These are phyloP conservation scores for Drosophila oshimai DNA, from an alignment of 1,140 invertebrate species.

Conservation along the genomic window DNA sequence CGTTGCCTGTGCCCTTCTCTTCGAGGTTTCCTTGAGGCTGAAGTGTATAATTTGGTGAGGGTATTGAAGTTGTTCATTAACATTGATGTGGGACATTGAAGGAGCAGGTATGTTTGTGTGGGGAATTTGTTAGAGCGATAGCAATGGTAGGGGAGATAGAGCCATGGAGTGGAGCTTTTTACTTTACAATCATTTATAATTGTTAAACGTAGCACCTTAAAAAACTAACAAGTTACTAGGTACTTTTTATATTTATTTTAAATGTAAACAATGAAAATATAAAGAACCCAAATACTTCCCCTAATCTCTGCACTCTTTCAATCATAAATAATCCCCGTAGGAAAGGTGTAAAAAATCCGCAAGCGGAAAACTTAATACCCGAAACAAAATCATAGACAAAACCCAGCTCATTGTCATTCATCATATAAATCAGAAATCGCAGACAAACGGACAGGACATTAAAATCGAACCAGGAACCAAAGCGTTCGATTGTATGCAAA, in stretches of 20 bases:
- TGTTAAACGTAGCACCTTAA: too few species aligned
- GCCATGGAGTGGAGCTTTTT: neutral
- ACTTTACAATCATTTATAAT: too few species aligned
- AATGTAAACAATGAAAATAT: neutral
- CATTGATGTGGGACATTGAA: conserved; percentile 18
- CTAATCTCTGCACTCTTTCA: neutral
- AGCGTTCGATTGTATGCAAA: conserved; percentile 69
- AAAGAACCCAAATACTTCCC: neutral
- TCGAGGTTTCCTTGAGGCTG: neutral
- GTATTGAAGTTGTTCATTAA: conserved; percentile 38
- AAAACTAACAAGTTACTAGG: too few species aligned
- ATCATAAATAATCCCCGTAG: neutral
- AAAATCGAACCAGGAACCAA: conserved; percentile 28
- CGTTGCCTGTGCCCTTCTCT: neutral
- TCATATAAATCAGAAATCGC: conserved; percentile 66
- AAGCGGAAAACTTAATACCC: conserved; percentile 32
- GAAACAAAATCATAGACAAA: conserved; percentile 21
- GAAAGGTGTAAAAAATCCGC: conserved; percentile 12
- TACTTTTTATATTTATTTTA: neutral
- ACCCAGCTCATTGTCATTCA: conserved; percentile 48
- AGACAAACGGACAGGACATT: conserved; percentile 32
- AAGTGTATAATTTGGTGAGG: conserved; percentile 54
- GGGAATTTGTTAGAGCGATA: neutral
- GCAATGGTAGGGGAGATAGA: neutral
- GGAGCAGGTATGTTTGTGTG: conserved; percentile 34